phyloP scores from a whole-genome alignment of 2,888 invertebrate species.

The Formica aserva region DNA sequence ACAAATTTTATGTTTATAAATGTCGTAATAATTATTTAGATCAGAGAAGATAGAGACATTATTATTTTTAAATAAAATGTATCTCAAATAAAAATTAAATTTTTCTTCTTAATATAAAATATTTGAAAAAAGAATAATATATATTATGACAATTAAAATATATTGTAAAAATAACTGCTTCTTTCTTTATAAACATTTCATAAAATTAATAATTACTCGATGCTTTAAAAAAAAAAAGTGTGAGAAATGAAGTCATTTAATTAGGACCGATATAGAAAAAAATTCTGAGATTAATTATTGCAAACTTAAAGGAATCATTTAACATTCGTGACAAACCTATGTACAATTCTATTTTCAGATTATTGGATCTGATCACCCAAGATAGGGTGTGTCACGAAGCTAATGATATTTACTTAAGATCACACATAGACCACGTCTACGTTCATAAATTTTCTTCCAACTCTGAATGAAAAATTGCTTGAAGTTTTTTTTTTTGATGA shows the following conservation, averaged over 20 bases:
- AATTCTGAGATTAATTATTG: background rate
- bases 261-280: background rate
- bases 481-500: background rate
- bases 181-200: background rate
- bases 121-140: background rate
- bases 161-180: background rate
- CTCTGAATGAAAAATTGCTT: background rate
- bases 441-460: background rate
- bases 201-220: background rate
- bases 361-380: background rate
- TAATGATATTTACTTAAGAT: conserved; percentile 11
- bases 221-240: background rate
- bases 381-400: background rate
- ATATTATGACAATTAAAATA: background rate
- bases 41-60: background rate
- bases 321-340: background rate
- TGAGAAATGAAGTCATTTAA: background rate
- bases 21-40: background rate
- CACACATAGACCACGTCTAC: background rate
- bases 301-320: background rate
- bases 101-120: background rate
- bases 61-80: background rate
- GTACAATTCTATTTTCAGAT: conserved; percentile 5
- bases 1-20: background rate
- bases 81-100: background rate